Evolutionary conservation across 2,888 invertebrate genomes (phyloP), one percentile per base, ranked within the genome.

Genomic region (Perizoma affinitatum): DNA sequence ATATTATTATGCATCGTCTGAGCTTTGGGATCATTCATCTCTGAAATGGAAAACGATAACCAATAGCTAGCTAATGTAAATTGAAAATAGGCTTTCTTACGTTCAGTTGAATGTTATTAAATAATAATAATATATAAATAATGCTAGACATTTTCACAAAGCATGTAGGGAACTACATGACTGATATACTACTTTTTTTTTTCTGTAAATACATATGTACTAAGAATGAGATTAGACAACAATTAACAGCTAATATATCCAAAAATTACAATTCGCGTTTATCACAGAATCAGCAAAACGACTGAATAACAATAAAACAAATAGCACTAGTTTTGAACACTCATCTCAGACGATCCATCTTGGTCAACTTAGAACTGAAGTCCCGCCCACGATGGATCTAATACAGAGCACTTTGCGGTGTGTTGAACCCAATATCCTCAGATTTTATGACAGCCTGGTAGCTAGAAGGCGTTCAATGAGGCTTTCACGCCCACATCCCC

Each of bases 391-490:
- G 65, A 55, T 43, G 65, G 53, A 67, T 67, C 56, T 65, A 61
- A 61, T 61, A 58, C 62, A 59, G 62, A 66, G 22, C 58, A 63
- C 55, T 68, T 66, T 63, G 52, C 57, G 58, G 68, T 68, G 55
- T 61, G 68, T 67, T 70, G 65, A 67, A 72, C 70, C 68, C 70
- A 54, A 58, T 60, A 71, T 66, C 56, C 54, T 64, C 64, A 47
- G 63, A 22, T 48, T 65, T 55, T 66, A 71, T 69, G 66, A 69
- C 65, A 55, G 69, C 69, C 69, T 63, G 44, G 63, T 62, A 68
- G 57, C 43, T 22, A 1, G 70, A 66, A 71, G 68, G 67, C 67
- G 71, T 64, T 65, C 68, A 75, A 74, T 75, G 68, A 75, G 65
- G 67, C 69, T 73, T 68, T 66, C 58, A 66, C 66, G 69, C 70